Evolutionary conservation across 2,113 vertebrate species (phyloP), one percentile per base, ranked within the genome.

Genomic region (Vulpes vulpes): DNA sequence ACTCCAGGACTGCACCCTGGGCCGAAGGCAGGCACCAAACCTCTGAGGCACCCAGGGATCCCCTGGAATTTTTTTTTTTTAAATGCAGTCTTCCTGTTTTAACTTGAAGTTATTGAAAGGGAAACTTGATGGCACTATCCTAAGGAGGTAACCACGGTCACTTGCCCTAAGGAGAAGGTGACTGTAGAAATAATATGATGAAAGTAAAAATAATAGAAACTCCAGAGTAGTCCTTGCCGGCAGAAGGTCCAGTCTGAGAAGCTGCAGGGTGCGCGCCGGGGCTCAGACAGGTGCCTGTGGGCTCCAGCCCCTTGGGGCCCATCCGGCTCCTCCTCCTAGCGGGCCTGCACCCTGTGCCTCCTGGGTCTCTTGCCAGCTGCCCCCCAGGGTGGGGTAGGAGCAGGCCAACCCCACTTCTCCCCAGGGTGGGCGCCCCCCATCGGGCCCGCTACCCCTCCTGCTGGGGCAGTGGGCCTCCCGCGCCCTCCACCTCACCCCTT

Each of bases 391-490:
- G 51, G 16, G 30, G 62, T 57, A 11, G 12, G n/a, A n/a, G 49
- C 32, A 62, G 53, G 16, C 27, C 53, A 23, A 8, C 49, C 9
- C 23, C 0, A 2, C 16, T 74, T 38, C 4, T 55, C 76, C 32
- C 32, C 53, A 1, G 80, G 27, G 25, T 16, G 10, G 8, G 62
- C 0, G 0, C 19, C n/a, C 5, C 20, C 20, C 49, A 9, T 82
- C 8, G 27, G 20, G 8, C 23, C 30, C 2, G 1, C 20, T 2
- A 10, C 19, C 19, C 35, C 38, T n/a, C 17, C 49, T 11, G 11
- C 11, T 5, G 25, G 8, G 57, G 8, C 25, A 64, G 6, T 1
- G 4, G 0, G 1, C 12, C 51, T 49, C 8, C 38, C 4, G 11
- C 15, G 3, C 30, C 10, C 78, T 49, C 15, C 3, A 2, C 69